These are phyloP conservation scores for Eupristina koningsbergeri DNA, from an alignment of 1,140 invertebrate species.

Conservation along the genomic window DNA sequence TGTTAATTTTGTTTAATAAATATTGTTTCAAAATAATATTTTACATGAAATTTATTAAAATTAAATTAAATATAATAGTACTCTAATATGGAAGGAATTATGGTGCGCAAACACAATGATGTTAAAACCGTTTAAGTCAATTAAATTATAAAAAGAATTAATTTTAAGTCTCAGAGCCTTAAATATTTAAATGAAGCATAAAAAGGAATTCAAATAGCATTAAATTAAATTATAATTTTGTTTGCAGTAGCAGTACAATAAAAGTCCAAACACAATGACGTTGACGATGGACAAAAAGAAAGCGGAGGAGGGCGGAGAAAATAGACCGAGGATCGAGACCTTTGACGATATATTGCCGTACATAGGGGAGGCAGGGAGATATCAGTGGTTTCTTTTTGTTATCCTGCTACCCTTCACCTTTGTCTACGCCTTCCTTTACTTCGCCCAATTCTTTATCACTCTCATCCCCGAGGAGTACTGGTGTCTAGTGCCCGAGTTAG, in stretches of 20 bases:
- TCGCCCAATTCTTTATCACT: constrained; percentile 89
- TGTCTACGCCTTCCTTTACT: constrained; percentile 89
- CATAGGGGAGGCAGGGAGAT: constrained; percentile 90
- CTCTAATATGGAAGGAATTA: too few species aligned
- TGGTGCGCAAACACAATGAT: too few species aligned
- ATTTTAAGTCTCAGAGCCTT: not conserved
- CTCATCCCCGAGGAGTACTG: constrained; percentile 85
- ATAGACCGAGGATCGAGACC: constrained; percentile 74
- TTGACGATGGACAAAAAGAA: constrained; percentile 64
- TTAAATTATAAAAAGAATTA: not conserved
- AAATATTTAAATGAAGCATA: too few species aligned
- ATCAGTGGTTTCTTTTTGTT: constrained; percentile 90
- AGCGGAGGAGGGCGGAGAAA: constrained; percentile 63
- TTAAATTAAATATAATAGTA: too few species aligned
- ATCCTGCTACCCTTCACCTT: constrained; percentile 88
- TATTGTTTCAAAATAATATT: too few species aligned
- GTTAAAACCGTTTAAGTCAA: too few species aligned
- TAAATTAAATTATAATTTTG: not conserved
- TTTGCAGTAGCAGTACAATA: not conserved
- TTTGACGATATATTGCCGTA: constrained; percentile 89
- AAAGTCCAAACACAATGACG: constrained; percentile 59
- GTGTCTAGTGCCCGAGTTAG: constrained; percentile 82
- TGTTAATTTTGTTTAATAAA: too few species aligned
- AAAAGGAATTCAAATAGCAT: not conserved
- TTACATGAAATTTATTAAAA: too few species aligned